Percentiles rank a stretch among this genome's conserved stretches.
phyloP scores from a whole-genome alignment of 1,140 invertebrate genomes.

The Papilio polytes region DNA sequence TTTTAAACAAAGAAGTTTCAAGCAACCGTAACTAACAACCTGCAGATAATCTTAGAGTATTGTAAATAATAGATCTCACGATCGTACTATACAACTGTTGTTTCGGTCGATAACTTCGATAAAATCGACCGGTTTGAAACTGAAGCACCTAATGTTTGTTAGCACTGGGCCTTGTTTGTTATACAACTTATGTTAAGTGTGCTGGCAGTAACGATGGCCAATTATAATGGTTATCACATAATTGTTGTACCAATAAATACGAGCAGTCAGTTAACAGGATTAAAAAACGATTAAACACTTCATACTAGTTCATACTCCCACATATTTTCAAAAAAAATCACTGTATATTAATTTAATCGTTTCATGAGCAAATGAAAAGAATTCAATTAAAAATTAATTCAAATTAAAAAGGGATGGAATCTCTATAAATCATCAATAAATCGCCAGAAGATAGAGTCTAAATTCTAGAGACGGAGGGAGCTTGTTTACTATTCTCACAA shows the following conservation, averaged over 20 bases:
- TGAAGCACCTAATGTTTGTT: constrained; percentile 47
- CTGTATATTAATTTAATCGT: neutral
- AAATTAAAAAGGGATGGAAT: neutral
- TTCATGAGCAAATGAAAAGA: too few relatives aligned
- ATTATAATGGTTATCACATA: constrained; percentile 34
- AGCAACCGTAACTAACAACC: constrained; percentile 70
- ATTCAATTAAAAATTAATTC: too few relatives aligned
- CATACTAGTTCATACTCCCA: neutral
- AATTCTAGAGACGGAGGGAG: neutral
- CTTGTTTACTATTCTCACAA: neutral
- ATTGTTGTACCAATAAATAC: constrained; percentile 2
- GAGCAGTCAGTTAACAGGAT: neutral
- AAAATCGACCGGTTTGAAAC: constrained; percentile 55
- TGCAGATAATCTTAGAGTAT: constrained; percentile 45
- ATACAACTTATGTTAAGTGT: constrained; percentile 44
- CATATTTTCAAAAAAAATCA: neutral
- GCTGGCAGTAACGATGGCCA: constrained; percentile 32
- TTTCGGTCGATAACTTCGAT: constrained; percentile 72
- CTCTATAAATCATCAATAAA: neutral
- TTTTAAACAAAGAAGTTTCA: constrained; percentile 51
- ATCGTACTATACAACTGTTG: constrained; percentile 59
- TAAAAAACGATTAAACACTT: neutral
- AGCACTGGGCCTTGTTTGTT: constrained; percentile 42
- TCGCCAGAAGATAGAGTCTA: too few relatives aligned
- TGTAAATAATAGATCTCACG: constrained; percentile 52